Conservation (phyloP, 2,888 invertebrate species). For the Antheraea yamamai region DNA sequence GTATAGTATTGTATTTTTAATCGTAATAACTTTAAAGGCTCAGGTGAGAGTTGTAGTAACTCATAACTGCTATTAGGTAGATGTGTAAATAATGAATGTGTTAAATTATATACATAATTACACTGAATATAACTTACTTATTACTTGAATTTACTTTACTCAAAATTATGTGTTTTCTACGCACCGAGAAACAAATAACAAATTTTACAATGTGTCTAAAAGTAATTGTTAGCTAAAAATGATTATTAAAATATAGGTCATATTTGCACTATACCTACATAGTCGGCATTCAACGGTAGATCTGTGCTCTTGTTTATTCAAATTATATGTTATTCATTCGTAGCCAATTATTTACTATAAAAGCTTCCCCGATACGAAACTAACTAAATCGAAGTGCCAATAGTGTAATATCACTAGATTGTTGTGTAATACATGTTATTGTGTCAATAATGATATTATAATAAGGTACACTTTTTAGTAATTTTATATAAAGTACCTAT, state of each 20-base stretch:
- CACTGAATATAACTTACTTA: too few relatives aligned
- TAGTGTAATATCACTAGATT: slow-evolving; percentile 56
- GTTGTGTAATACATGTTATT: slow-evolving; percentile 12
- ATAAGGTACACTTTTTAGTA: not conserved
- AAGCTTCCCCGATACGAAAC: not conserved
- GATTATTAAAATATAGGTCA: too few relatives aligned
- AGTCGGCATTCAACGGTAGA: too few relatives aligned
- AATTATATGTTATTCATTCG: not conserved
- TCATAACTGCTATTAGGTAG: not conserved
- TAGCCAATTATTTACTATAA: not conserved
- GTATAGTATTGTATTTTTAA: not conserved
- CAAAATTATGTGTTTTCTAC: not conserved
- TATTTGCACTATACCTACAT: too few relatives aligned
- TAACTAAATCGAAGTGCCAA: slow-evolving; percentile 63
- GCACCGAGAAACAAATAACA: not conserved
- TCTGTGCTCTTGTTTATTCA: not conserved
- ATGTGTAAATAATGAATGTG: not conserved
- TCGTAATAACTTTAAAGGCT: not conserved
- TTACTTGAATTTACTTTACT: not conserved
- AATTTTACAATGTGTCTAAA: too few relatives aligned
- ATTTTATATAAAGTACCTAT: not conserved
- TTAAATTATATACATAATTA: too few relatives aligned
- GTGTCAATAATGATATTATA: not conserved
- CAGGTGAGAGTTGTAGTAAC: not conserved
- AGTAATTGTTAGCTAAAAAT: too few relatives aligned